Percentiles rank a stretch among this genome's conserved stretches.
phyloP scores from a whole-genome alignment of 2,797 vertebrate genomes.

The Loris lydekkerianus region DNA sequence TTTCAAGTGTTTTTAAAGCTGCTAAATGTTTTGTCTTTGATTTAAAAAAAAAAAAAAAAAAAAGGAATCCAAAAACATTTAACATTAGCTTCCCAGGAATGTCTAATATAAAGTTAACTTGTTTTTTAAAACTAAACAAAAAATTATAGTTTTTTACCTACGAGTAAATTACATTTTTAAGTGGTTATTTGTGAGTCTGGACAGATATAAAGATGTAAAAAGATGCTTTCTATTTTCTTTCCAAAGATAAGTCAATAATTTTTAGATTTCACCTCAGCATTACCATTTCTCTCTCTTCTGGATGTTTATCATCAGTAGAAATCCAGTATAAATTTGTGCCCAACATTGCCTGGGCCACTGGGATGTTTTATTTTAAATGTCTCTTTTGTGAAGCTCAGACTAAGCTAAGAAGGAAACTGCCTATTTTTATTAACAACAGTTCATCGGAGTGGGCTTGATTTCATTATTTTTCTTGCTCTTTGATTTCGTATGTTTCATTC shows the following conservation, averaged over 20 bases:
- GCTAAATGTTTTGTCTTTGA: slow-evolving; percentile 42
- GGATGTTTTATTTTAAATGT: neutral
- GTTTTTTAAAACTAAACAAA: slow-evolving; percentile 27
- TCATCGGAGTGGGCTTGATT: neutral
- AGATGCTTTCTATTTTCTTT: slow-evolving; percentile 15
- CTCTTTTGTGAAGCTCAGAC: neutral
- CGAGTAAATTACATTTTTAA: neutral
- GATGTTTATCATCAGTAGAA: neutral
- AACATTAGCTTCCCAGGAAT: neutral
- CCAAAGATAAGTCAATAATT: neutral
- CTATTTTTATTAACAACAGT: neutral
- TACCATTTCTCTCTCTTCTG: neutral
- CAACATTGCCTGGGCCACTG: no score
- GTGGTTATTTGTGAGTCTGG: neutral
- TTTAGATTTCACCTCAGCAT: neutral
- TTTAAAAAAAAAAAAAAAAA: neutral
- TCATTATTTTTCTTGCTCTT: slow-evolving; percentile 27
- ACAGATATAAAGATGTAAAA: neutral
- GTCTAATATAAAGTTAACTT: neutral
- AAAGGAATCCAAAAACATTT: neutral
- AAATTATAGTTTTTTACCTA: neutral
- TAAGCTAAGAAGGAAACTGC: neutral
- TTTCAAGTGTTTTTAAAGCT: slow-evolving; percentile 25
- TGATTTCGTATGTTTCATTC: neutral
- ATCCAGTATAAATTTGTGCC: neutral